Evolutionary conservation across 2,797 vertebrate species (phyloP).

Genomic region (Acanthurus tractus): DNA sequence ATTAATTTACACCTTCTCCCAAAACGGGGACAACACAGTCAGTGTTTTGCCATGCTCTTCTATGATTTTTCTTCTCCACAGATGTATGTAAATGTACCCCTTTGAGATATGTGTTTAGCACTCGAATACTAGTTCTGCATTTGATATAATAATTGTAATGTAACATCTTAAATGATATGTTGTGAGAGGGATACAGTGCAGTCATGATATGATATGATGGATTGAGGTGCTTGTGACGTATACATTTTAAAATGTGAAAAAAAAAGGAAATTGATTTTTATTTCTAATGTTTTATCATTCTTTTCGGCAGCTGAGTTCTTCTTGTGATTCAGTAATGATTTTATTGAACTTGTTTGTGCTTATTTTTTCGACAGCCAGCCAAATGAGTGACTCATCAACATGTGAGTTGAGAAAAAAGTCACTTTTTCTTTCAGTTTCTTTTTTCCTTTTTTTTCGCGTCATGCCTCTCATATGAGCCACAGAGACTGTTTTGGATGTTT

Average conservation of each 20-base stretch:
- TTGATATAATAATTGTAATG: conserved; percentile 81
- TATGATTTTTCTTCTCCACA: conserved; percentile 46
- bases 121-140: conserved; percentile 82
- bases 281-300: conserved; percentile 71
- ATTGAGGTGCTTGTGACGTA: conserved; percentile 78
- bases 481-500: conserved; percentile 86
- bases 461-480: conserved; percentile 76
- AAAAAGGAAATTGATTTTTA: conserved; percentile 67
- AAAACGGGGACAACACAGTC: conserved; percentile 47
- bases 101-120: conserved; percentile 81
- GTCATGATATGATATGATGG: conserved; percentile 70
- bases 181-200: conserved; percentile 77
- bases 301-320: conserved; percentile 76
- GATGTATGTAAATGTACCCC: conserved; percentile 79
- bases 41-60: conserved; percentile 70
- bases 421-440: background rate
- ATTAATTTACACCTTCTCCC: conserved; percentile 18
- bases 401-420: conserved; percentile 34
- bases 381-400: conserved; percentile 58
- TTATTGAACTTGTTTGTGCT: conserved; percentile 67
- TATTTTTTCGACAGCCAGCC: conserved; percentile 46
- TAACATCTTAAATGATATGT: conserved; percentile 77
- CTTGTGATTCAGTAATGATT: conserved; percentile 74
- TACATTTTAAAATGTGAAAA: conserved; percentile 73
- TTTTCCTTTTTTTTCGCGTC: conserved; percentile 33